phyloP scores from a whole-genome alignment of 53 echinoderm and acorn worm genomes.

The Echinarachnius parma region DNA sequence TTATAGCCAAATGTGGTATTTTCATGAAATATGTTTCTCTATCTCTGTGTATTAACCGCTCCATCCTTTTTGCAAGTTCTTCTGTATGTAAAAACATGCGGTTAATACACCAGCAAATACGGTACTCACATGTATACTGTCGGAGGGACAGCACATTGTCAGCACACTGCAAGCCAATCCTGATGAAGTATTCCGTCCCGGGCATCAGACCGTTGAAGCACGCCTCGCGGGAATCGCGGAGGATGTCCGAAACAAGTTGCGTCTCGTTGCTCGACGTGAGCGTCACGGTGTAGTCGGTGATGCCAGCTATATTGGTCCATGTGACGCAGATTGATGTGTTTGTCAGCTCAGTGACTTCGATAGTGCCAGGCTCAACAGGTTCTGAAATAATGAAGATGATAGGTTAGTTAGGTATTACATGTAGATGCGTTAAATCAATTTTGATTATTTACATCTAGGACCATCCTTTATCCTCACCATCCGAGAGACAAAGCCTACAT shows the following conservation, averaged over 20 bases:
- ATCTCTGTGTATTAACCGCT: no score
- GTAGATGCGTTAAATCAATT: no score
- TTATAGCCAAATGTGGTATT: no score
- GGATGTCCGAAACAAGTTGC: constrained; percentile 2
- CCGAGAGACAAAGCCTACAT: no score
- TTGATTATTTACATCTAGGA: no score
- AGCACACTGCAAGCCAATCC: constrained; percentile 33
- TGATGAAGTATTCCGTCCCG: constrained; percentile 21
- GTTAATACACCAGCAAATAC: background rate
- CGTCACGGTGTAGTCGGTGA: constrained; percentile 22
- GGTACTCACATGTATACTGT: constrained; percentile 21
- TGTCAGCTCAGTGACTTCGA: constrained; percentile 12
- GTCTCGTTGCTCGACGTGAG: constrained; percentile 11
- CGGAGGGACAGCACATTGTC: constrained; percentile 18
- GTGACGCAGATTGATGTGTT: constrained; percentile 5
- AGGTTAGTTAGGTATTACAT: no score
- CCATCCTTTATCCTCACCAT: background rate
- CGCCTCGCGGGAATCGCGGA: constrained; percentile 7
- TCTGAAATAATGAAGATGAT: background rate
- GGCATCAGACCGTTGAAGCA: constrained; percentile 15
- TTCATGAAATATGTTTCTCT: no score
- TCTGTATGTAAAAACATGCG: no score
- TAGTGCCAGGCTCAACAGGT: constrained; percentile 18
- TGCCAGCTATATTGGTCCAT: constrained; percentile 33
- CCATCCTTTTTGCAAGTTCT: no score